Percentiles rank a stretch among this genome's conserved stretches.
These are phyloP conservation scores for Misgurnus mizolepis DNA, from an alignment of 2,113 vertebrate species.

Conservation along the genomic window DNA sequence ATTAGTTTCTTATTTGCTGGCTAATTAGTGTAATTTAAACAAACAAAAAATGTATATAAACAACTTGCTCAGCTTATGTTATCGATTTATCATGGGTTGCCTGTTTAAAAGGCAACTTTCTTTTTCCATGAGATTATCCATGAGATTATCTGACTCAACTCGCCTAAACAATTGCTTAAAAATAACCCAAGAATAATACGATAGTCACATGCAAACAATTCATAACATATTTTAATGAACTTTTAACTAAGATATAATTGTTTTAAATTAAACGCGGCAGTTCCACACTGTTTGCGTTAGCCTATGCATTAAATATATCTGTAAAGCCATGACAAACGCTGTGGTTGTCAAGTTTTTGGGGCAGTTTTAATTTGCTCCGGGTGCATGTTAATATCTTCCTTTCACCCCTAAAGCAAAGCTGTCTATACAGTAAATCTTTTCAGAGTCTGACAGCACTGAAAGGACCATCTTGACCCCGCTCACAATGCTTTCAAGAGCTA, in stretches of 20 bases:
- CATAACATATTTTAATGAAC: background rate
- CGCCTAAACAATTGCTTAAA: background rate
- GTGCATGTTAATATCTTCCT: conserved; percentile 44
- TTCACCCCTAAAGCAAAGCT: conserved; percentile 50
- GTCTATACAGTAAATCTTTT: conserved; percentile 70
- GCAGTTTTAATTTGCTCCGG: conserved; percentile 29
- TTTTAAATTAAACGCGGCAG: too few relatives aligned
- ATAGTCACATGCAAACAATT: background rate
- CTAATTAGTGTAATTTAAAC: background rate
- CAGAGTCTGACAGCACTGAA: conserved; percentile 61
- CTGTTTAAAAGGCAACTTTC: background rate
- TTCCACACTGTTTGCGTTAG: too few relatives aligned
- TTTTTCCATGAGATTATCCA: background rate
- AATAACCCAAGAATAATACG: background rate
- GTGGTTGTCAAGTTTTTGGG: background rate
- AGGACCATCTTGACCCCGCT: conserved; percentile 67
- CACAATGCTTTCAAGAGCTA: conserved; percentile 70
- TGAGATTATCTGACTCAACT: background rate
- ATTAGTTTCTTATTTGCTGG: too few relatives aligned
- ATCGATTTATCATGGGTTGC: background rate
- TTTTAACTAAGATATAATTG: too few relatives aligned
- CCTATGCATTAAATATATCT: too few relatives aligned
- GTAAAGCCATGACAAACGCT: too few relatives aligned
- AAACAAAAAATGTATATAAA: background rate
- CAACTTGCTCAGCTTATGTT: conserved; percentile 23